Percentiles rank a stretch among this genome's conserved stretches.
Conservation (phyloP, 2,888 invertebrate genomes). For the Chironomus tentans region DNA sequence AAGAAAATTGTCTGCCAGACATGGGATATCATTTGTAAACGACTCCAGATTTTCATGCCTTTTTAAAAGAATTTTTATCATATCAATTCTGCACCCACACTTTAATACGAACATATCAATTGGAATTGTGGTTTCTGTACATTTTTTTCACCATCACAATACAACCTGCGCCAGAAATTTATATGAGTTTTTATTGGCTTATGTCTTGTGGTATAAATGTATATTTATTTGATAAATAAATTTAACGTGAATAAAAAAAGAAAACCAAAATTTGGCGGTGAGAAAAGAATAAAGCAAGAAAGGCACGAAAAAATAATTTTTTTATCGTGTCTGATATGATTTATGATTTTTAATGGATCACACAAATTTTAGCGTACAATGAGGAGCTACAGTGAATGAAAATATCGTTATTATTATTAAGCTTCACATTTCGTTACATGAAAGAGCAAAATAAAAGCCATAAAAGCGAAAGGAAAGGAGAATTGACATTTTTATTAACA, state of each 20-base stretch:
- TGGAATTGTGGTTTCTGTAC: too few relatives aligned
- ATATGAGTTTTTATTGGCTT: too few relatives aligned
- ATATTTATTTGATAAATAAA: too few relatives aligned
- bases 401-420: not conserved
- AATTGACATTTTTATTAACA: conserved; percentile 27
- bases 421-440: not conserved
- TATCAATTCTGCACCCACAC: too few relatives aligned
- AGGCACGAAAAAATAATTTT: not conserved
- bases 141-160: too few relatives aligned
- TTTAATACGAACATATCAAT: too few relatives aligned
- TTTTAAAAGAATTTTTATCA: too few relatives aligned
- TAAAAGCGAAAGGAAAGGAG: conserved; percentile 1
- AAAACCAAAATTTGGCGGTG: not conserved
- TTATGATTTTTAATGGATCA: conserved; percentile 27
- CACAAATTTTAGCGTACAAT: conserved; percentile 10
- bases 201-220: too few relatives aligned
- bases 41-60: too few relatives aligned
- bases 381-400: not conserved
- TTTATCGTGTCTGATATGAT: not conserved
- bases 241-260: not conserved
- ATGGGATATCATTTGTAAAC: too few relatives aligned
- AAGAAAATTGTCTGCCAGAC: too few relatives aligned
- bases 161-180: too few relatives aligned
- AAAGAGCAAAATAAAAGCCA: not conserved
- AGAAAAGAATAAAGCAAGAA: not conserved